phyloP scores from a whole-genome alignment of 2,888 invertebrate species.

The Phyllotreta striolata region DNA sequence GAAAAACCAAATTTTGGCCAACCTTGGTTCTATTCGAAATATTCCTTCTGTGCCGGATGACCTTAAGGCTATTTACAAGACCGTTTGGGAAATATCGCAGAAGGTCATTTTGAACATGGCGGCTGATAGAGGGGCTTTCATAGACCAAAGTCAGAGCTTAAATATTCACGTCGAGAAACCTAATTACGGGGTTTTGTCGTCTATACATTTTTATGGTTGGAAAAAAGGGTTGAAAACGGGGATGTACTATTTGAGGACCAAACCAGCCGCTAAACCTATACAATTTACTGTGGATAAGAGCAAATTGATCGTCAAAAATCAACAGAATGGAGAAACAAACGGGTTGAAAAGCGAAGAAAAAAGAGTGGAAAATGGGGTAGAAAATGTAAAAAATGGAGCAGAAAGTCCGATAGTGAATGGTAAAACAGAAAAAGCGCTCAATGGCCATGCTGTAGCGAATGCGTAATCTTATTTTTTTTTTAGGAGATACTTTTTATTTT shows the following conservation, averaged over 20 bases:
- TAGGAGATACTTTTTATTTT: no score
- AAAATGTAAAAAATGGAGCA: slow-evolving; percentile 1
- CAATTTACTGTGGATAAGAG: slow-evolving; percentile 97
- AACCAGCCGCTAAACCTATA: slow-evolving; percentile 95
- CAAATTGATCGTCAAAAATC: slow-evolving; percentile 54
- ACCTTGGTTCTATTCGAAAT: slow-evolving; percentile 91
- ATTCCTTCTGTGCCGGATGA: slow-evolving; percentile 86
- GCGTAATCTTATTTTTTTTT: no score
- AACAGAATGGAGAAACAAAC: slow-evolving; percentile 8
- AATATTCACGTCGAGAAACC: slow-evolving; percentile 97
- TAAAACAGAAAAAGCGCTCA: no score
- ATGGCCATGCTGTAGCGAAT: no score
- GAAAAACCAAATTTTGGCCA: slow-evolving; percentile 92
- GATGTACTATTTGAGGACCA: slow-evolving; percentile 97
- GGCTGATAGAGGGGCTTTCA: slow-evolving; percentile 96
- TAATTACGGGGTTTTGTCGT: slow-evolving; percentile 90
- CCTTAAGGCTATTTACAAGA: slow-evolving; percentile 89
- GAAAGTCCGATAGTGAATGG: no score
- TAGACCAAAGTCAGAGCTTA: slow-evolving; percentile 98
- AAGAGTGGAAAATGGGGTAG: slow-evolving; percentile 3
- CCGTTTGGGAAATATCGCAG: slow-evolving; percentile 97
- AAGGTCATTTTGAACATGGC: slow-evolving; percentile 95
- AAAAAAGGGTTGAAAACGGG: slow-evolving; percentile 96
- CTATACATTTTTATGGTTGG: slow-evolving; percentile 99
- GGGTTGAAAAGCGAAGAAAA: neutral